Base-by-base conservation (phyloP, 2,113 vertebrate genomes). In the Smithornis capensis region DNA sequence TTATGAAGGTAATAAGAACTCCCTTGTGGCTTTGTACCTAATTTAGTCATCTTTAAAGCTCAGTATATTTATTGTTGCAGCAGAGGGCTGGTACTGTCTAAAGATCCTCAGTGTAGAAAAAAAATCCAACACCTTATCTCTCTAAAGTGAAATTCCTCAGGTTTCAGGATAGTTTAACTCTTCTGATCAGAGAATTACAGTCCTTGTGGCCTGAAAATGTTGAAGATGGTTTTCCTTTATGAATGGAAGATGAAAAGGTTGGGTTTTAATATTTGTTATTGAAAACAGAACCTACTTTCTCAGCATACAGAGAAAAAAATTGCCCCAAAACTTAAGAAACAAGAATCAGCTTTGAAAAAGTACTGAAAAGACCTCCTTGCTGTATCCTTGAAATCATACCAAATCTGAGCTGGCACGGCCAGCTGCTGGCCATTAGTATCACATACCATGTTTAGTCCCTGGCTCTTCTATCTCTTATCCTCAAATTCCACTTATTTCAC, bases 1-100 rank as follows among this genome's bases (percentile, higher is more conserved):
- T 91, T 95, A 91, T 7, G 3, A 59, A 94, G 81, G 92, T 89
- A 91, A 90, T 90, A 94, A 73, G 86, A 91, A 95, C 83, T 89
- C 62, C 60, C 91, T 81, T 27, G 70, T 93, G 90, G 81, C 60
- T 92, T 83, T 91, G 81, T 90, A 91, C 57, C 49, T 96, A 68
- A 64, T 93, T 83, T 76, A 75, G 73, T 82, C 8, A 49, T 78
- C 47, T 65, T 91, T 84, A 88, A 92, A 89, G 49, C 50, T 87
- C 45, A 33, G 15, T 49, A n/a, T 90, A 81, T 92, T 95, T 94
- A 73, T 68, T 93, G 25, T 77, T 95, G 78, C 87, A 94, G 75
- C 65, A 90, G 73, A 42, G 52, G 27, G 90, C 64, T 71, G 21
- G 15, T 52, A n/a, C 37, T 92, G 64, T 87, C 79, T 89, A 75